A percentile compares a stretch with the other conserved stretches of the same genome.
Conservation (phyloP, 2,113 vertebrate species). For the Megaceryle torquata region DNA sequence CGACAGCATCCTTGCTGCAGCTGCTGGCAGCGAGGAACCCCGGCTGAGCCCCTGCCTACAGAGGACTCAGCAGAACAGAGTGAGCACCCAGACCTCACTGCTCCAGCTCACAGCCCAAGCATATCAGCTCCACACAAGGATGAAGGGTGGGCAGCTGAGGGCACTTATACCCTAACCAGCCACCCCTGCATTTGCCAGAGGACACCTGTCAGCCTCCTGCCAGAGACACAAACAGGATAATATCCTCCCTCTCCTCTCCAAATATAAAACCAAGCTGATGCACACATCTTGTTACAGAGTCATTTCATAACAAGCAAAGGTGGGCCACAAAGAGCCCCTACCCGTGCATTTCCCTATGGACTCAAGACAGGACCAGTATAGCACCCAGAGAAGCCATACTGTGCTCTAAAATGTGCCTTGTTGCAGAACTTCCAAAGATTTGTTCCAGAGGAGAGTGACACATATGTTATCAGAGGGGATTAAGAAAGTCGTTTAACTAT, state of each 20-base stretch:
- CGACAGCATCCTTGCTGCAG: background rate
- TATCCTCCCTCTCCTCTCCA: background rate
- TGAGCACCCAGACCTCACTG: background rate
- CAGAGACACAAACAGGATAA: background rate
- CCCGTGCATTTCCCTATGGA: background rate
- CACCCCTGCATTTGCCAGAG: background rate
- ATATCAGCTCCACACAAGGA: background rate
- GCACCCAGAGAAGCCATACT: accelerated
- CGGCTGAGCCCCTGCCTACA: background rate
- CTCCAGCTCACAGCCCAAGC: background rate
- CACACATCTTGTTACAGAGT: background rate
- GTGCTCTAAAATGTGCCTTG: accelerated
- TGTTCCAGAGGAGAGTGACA: background rate
- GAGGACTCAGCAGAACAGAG: background rate
- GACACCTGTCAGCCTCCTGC: background rate
- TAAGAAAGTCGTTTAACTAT: background rate
- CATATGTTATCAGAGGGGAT: background rate
- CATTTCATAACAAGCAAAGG: background rate
- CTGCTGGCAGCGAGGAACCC: background rate
- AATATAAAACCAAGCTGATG: background rate
- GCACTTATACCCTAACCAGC: background rate
- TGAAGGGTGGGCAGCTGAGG: background rate
- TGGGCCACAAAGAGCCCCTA: background rate
- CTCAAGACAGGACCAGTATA: background rate
- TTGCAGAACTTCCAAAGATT: background rate